Evolutionary conservation across 2,797 vertebrate species (phyloP).

Genomic region (Tangara arthus): DNA sequence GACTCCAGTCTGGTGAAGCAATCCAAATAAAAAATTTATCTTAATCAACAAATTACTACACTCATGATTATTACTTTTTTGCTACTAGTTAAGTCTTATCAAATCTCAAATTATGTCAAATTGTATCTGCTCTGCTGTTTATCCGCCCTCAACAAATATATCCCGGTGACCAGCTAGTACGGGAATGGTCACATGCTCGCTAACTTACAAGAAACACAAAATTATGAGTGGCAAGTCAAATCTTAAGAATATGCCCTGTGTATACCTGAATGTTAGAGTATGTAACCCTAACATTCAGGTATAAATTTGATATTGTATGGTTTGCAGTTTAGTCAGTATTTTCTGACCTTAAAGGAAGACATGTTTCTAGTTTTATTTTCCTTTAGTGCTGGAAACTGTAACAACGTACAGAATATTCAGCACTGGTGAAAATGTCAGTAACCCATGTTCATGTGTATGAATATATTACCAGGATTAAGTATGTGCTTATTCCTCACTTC

Average conservation of each 20-base stretch:
- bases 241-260: background rate
- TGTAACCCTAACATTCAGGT: background rate
- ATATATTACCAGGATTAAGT: background rate
- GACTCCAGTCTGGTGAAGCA: constrained; percentile 85
- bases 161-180: background rate
- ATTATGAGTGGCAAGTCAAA: background rate
- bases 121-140: background rate
- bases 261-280: background rate
- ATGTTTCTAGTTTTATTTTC: background rate
- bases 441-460: background rate
- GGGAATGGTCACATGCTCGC: background rate
- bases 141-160: background rate
- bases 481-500: background rate
- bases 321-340: background rate
- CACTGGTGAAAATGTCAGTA: background rate
- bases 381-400: background rate
- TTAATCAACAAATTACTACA: background rate
- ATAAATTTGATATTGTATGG: background rate
- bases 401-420: background rate
- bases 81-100: background rate
- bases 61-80: background rate
- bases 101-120: background rate
- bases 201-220: background rate
- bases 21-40: background rate
- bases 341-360: background rate